Conservation (phyloP, 2,113 vertebrate genomes). For the Ageneiosus marmoratus region DNA sequence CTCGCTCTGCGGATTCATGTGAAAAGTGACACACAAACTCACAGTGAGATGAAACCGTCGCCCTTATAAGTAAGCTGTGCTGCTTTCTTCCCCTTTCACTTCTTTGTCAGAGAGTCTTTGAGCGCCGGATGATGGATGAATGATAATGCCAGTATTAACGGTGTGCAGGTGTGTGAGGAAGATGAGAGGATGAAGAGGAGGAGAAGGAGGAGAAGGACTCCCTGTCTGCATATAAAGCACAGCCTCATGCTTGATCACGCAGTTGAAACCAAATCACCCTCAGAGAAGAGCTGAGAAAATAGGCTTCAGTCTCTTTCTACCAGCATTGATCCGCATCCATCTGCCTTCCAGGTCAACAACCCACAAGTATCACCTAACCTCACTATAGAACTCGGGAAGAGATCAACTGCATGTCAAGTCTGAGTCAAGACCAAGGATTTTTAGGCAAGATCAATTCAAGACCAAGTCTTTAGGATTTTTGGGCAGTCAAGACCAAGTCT, state of each 20-base stretch:
- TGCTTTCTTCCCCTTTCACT: neutral
- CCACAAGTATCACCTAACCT: neutral
- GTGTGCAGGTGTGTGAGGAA: conserved; percentile 32
- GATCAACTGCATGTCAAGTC: no score
- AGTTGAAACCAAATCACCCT: conserved; percentile 47
- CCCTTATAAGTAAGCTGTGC: neutral
- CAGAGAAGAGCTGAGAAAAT: conserved; percentile 21
- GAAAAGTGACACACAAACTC: neutral
- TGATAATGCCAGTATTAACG: conserved; percentile 8
- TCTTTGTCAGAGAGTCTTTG: conserved; percentile 12
- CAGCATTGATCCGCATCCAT: neutral
- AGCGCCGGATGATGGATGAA: conserved; percentile 36
- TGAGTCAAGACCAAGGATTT: no score
- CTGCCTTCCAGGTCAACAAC: neutral
- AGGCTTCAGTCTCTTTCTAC: conserved; percentile 15
- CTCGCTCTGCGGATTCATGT: neutral
- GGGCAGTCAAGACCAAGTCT: no score
- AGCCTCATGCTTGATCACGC: conserved; percentile 48
- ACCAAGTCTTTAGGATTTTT: no score
- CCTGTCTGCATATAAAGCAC: conserved; percentile 26
- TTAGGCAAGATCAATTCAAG: no score
- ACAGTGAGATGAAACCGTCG: neutral
- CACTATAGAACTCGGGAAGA: neutral
- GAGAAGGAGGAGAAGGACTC: conserved; percentile 7
- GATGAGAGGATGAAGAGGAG: neutral